Conservation (phyloP, 1,140 invertebrate species). For the Hypsibius dujardini region DNA sequence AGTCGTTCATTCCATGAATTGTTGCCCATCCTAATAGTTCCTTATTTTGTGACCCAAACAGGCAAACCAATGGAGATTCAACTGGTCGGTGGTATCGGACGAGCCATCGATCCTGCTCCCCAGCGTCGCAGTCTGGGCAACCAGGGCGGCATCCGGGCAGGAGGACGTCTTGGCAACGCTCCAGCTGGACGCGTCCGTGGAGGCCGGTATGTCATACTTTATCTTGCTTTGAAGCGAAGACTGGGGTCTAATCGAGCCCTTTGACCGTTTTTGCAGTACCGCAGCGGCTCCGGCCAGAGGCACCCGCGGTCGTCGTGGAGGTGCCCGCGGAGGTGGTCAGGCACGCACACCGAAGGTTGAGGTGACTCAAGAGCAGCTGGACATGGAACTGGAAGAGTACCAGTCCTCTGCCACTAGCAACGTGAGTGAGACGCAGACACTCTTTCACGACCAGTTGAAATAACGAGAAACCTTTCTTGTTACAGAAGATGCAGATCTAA, state of each 20-base stretch:
- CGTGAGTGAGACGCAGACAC: too few species aligned
- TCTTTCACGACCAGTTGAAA: too few species aligned
- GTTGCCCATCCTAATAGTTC: too few species aligned
- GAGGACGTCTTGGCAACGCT: too few species aligned
- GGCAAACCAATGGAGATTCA: conserved; percentile 84
- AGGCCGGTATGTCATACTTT: too few species aligned
- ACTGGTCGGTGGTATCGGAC: conserved; percentile 44
- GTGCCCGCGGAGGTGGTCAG: conserved; percentile 33
- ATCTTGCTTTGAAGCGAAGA: too few species aligned
- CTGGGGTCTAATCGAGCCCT: too few species aligned
- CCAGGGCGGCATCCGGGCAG: too few species aligned
- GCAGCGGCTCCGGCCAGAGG: conserved; percentile 21
- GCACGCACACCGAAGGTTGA: conserved; percentile 25
- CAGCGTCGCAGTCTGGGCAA: neutral
- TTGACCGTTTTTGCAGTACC: neutral
- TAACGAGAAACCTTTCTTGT: too few species aligned
- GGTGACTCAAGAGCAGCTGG: conserved; percentile 12
- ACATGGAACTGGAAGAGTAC: conserved; percentile 11
- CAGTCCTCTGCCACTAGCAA: neutral
- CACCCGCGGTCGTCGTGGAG: conserved; percentile 27
- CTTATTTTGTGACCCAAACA: conserved; percentile 24
- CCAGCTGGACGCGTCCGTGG: too few species aligned
- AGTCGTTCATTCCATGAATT: too few species aligned
- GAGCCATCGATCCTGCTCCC: neutral
- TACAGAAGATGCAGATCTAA: too few species aligned